Percentiles rank a stretch among this genome's conserved stretches.
phyloP scores from a whole-genome alignment of 2,113 vertebrate species.

The Brachyistius frenatus region DNA sequence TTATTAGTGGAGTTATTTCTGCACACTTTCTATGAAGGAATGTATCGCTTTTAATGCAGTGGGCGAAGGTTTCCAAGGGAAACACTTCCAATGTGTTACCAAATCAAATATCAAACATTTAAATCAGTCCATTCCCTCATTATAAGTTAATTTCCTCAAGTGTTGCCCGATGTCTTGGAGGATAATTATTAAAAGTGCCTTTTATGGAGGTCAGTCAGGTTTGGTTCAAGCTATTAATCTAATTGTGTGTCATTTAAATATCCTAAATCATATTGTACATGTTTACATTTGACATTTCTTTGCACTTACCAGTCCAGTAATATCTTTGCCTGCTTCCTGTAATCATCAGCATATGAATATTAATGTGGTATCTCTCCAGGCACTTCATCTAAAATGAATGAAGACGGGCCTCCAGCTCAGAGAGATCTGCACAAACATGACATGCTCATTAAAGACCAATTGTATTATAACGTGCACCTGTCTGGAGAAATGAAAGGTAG shows the following conservation, averaged over 20 bases:
- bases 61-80: background rate
- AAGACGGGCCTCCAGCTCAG: slow-evolving; percentile 70
- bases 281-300: slow-evolving; percentile 81
- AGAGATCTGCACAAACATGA: slow-evolving; percentile 77
- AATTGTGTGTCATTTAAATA: slow-evolving; percentile 72
- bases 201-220: slow-evolving; percentile 71
- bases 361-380: slow-evolving; percentile 80
- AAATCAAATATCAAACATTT: slow-evolving; percentile 45
- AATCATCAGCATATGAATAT: slow-evolving; percentile 82
- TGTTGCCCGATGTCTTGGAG: slow-evolving; percentile 38
- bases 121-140: slow-evolving; percentile 32
- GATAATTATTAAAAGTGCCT: slow-evolving; percentile 62
- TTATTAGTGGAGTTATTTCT: slow-evolving; percentile 12
- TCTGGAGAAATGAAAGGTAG: slow-evolving; percentile 68
- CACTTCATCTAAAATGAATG: slow-evolving; percentile 84
- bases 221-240: slow-evolving; percentile 70
- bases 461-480: slow-evolving; percentile 81
- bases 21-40: background rate
- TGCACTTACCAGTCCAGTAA: slow-evolving; percentile 72
- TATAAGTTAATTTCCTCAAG: slow-evolving; percentile 43
- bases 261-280: slow-evolving; percentile 75
- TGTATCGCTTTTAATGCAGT: background rate
- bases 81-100: slow-evolving; percentile 3
- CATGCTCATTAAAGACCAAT: slow-evolving; percentile 81
- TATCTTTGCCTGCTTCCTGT: slow-evolving; percentile 70